Percentiles rank a stretch among this genome's conserved stretches.
Evolutionary conservation across 2,113 vertebrate species (phyloP).

Genomic region (Cottus gobio): DNA sequence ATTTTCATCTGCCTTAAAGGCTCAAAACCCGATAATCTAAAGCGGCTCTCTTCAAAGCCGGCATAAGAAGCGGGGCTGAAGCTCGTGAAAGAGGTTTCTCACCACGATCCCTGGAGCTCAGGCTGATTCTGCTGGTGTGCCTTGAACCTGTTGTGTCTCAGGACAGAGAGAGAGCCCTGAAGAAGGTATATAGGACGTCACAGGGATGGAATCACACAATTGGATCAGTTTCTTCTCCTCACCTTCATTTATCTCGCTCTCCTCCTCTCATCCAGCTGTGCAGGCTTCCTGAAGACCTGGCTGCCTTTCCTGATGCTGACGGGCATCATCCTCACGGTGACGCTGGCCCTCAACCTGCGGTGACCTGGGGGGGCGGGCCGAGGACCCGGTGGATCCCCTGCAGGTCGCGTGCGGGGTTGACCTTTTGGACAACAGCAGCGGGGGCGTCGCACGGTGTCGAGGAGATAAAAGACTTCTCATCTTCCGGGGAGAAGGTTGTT

Average conservation of each 20-base stretch:
- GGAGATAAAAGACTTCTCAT: conserved; percentile 25
- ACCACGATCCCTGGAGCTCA: conserved; percentile 40
- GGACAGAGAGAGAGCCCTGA: conserved; percentile 32
- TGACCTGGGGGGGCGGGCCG: conserved; percentile 76
- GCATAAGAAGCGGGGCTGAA: conserved; percentile 40
- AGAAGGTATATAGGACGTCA: conserved; percentile 45
- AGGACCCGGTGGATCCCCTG: conserved; percentile 29
- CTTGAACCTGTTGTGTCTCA: conserved; percentile 48
- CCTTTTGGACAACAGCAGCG: conserved; percentile 23
- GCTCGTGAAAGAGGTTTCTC: conserved; percentile 46
- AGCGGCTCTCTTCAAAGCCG: conserved; percentile 20
- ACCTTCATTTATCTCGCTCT: neutral
- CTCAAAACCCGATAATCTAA: neutral
- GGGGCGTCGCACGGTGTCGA: conserved; percentile 6
- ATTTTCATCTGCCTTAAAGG: neutral
- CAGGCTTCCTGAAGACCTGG: conserved; percentile 97
- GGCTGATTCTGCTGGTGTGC: conserved; percentile 36
- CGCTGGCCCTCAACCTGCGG: conserved; percentile 89
- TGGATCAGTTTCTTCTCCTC: neutral
- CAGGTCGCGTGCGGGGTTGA: conserved; percentile 32
- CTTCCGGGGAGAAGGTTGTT: neutral
- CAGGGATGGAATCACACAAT: neutral
- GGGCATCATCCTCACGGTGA: conserved; percentile 85
- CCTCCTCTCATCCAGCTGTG: conserved; percentile 80
- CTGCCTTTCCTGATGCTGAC: conserved; percentile 91